Evolutionary conservation across 2,797 vertebrate species (phyloP).

Genomic region (Lagodon rhomboides): DNA sequence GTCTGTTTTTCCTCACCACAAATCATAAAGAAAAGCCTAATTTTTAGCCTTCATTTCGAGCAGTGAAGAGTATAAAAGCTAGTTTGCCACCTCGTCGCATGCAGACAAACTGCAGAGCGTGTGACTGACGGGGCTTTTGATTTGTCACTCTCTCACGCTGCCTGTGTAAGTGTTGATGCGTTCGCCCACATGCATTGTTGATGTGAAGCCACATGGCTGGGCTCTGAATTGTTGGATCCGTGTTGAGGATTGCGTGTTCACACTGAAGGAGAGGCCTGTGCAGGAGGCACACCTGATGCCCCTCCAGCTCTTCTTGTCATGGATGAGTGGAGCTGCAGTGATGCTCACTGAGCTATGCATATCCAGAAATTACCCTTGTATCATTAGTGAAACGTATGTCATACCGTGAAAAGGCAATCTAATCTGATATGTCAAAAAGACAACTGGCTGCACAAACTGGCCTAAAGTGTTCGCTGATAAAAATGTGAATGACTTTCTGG

Average conservation of each 20-base stretch:
- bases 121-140: conserved; percentile 48
- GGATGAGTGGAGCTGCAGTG: conserved; percentile 55
- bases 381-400: conserved; percentile 41
- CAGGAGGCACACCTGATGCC: conserved; percentile 72
- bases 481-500: neutral
- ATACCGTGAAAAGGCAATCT: conserved; percentile 2
- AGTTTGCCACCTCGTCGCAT: conserved; percentile 26
- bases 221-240: conserved; percentile 41
- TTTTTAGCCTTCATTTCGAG: neutral
- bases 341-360: conserved; percentile 50
- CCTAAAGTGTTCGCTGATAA: neutral
- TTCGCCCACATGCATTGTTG: conserved; percentile 61
- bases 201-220: conserved; percentile 40
- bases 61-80: neutral
- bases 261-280: conserved; percentile 25
- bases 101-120: conserved; percentile 29
- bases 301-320: conserved; percentile 48
- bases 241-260: conserved; percentile 53
- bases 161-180: conserved; percentile 42
- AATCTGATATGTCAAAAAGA: conserved; percentile 13
- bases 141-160: conserved; percentile 49
- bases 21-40: neutral
- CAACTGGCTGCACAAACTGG: conserved; percentile 3
- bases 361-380: conserved; percentile 52
- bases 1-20: conserved; percentile 24